Percentiles rank a stretch among this genome's conserved stretches.
phyloP scores from a whole-genome alignment of 2,113 vertebrate species.

The Anhinga rufa region DNA sequence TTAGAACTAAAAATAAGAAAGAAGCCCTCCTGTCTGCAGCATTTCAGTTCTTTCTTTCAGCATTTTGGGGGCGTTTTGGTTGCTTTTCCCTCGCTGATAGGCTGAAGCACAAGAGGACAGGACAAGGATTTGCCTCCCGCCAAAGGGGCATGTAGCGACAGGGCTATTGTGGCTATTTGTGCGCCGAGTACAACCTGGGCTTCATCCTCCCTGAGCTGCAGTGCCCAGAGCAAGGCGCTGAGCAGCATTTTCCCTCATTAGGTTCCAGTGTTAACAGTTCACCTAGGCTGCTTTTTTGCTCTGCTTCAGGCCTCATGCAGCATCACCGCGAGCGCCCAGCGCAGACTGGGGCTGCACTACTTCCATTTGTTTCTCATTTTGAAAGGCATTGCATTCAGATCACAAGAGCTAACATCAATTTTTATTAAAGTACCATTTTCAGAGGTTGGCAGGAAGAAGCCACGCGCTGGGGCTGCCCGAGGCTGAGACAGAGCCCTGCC shows the following conservation, averaged over 20 bases:
- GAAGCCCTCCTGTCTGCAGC: neutral
- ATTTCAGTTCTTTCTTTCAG: neutral
- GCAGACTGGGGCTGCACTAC: neutral
- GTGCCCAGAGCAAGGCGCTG: neutral
- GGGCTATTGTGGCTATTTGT: rapidly evolving
- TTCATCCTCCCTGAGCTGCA: rapidly evolving
- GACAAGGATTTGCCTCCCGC: neutral
- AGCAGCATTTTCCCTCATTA: neutral
- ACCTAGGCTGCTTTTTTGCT: neutral
- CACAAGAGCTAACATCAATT: neutral
- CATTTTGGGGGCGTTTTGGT: neutral
- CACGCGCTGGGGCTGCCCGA: rapidly evolving
- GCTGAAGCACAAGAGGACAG: neutral
- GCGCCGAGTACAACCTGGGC: neutral
- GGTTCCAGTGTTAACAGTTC: neutral
- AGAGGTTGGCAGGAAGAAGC: neutral
- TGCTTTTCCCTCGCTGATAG: neutral
- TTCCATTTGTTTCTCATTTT: neutral
- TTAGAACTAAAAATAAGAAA: neutral
- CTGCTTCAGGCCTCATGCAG: neutral
- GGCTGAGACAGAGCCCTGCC: neutral
- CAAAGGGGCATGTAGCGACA: rapidly evolving
- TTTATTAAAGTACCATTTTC: neutral
- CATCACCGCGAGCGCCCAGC: neutral
- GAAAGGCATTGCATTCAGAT: neutral